Percentiles rank a stretch among this genome's conserved stretches.
phyloP scores from a whole-genome alignment of 2,113 vertebrate genomes.

The Callorhinus ursinus region DNA sequence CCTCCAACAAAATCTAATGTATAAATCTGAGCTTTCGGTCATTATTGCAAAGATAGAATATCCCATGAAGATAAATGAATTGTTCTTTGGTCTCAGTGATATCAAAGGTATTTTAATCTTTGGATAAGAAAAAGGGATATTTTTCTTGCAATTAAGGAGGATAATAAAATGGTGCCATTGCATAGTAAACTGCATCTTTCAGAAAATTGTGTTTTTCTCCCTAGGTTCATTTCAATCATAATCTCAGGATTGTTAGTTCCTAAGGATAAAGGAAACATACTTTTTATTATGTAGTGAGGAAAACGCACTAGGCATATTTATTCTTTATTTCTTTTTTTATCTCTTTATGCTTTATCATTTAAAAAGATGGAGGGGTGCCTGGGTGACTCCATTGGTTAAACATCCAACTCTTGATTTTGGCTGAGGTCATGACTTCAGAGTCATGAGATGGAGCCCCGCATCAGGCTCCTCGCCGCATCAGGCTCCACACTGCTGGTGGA shows the following conservation, averaged over 20 bases:
- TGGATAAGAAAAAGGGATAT: neutral
- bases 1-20: neutral
- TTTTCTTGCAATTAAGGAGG: neutral
- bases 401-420: no score
- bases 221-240: neutral
- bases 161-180: neutral
- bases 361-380: neutral
- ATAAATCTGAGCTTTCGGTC: neutral
- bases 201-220: neutral
- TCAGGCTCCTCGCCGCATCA: no score
- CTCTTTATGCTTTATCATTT: neutral
- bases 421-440: no score
- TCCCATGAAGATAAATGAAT: neutral
- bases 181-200: constrained; percentile 3
- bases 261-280: neutral
- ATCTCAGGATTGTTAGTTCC: neutral
- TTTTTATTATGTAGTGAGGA: neutral
- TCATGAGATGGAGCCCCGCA: no score
- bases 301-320: neutral
- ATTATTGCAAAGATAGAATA: neutral
- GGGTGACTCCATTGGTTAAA: no score
- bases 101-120: constrained; percentile 21
- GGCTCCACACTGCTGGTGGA: neutral
- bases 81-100: neutral
- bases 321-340: neutral